phyloP scores from a whole-genome alignment of 2,888 invertebrate species.

The Willowsia nigromaculata region DNA sequence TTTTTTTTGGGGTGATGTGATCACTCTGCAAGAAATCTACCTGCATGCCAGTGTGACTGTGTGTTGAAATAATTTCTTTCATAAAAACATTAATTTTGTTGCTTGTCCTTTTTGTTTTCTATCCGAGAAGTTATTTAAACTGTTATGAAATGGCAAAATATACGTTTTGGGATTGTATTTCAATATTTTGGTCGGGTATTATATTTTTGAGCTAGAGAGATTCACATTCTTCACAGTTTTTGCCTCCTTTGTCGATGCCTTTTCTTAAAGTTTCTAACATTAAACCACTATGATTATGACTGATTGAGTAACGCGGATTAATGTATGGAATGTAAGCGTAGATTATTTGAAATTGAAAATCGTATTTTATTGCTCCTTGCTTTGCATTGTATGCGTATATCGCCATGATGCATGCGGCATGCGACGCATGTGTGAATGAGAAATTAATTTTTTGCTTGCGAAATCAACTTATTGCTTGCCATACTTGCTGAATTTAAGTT shows the following conservation, averaged over 20 bases:
- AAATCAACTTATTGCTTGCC: too few species aligned
- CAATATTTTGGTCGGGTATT: neutral
- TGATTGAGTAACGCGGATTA: too few species aligned
- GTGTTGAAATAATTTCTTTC: neutral
- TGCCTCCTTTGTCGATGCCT: neutral
- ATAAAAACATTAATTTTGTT: neutral
- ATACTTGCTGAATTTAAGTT: too few species aligned
- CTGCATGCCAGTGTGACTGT: neutral
- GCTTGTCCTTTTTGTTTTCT: neutral
- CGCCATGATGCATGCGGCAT: too few species aligned
- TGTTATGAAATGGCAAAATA: neutral
- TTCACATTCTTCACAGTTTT: slow-evolving; percentile 68
- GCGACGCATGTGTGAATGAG: too few species aligned
- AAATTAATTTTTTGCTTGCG: too few species aligned
- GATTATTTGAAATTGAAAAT: too few species aligned
- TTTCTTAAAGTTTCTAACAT: too few species aligned
- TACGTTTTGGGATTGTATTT: neutral
- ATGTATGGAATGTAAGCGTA: too few species aligned
- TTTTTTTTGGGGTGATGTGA: slow-evolving; percentile 16
- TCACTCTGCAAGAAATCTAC: neutral
- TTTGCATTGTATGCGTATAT: too few species aligned
- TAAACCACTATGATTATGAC: too few species aligned
- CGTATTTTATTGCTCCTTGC: too few species aligned
- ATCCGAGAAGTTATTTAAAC: neutral
- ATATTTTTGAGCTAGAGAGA: slow-evolving; percentile 43